phyloP scores from a whole-genome alignment of 2,113 vertebrate species.

The Thermophis baileyi region DNA sequence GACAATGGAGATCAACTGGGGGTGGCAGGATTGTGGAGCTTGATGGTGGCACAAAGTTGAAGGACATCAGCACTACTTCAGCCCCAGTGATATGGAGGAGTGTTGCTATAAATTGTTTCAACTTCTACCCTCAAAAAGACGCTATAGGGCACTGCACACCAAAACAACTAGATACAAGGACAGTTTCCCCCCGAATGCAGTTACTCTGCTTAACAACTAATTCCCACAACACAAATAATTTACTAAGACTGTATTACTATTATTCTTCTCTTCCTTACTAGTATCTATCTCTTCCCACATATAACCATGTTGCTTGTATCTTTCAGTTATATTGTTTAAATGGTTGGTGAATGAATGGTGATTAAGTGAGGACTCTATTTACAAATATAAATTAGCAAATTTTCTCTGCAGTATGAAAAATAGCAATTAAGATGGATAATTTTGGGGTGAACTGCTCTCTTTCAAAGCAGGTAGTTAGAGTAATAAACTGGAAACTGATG shows the following conservation, averaged over 20 bases:
- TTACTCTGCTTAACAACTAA: no score
- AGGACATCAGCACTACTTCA: not conserved
- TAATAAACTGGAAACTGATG: not conserved
- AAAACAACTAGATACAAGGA: no score
- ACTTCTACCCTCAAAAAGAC: no score
- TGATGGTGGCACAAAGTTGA: not conserved
- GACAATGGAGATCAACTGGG: not conserved
- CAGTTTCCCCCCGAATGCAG: no score
- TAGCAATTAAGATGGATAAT: not conserved
- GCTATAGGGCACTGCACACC: no score
- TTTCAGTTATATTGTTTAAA: not conserved
- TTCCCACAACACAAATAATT: no score
- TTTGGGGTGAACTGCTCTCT: not conserved
- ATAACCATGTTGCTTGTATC: no score
- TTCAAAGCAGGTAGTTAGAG: not conserved
- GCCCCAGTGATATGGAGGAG: not conserved
- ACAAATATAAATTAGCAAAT: not conserved
- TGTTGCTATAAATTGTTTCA: no score
- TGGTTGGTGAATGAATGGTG: not conserved
- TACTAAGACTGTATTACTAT: no score
- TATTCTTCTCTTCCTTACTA: no score
- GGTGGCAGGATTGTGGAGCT: not conserved
- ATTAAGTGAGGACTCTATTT: not conserved
- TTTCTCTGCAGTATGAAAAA: not conserved
- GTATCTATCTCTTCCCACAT: no score